phyloP scores from a whole-genome alignment of 53 echinoderm and acorn worm species.

The Arbacia lixula region DNA sequence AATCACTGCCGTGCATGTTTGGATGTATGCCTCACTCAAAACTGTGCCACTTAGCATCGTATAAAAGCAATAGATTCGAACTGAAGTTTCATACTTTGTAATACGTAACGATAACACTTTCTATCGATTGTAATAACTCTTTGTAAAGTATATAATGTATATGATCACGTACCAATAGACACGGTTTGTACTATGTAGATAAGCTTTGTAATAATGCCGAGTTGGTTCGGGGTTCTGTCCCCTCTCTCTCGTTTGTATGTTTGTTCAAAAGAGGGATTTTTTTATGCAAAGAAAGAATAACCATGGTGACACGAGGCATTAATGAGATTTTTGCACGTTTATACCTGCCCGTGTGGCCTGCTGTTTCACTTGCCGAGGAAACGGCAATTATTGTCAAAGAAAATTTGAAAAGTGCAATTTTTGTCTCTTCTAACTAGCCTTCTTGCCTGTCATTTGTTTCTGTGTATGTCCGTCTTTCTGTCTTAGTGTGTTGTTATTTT shows the following conservation, averaged over 20 bases:
- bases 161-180: no score
- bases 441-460: constrained; percentile 42
- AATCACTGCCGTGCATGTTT: no score
- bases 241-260: not conserved
- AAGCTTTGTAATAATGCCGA: no score
- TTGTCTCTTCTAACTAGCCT: constrained; percentile 46
- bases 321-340: constrained; percentile 33
- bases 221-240: no score
- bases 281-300: not conserved
- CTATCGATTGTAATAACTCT: no score
- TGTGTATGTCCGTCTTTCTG: constrained; percentile 12
- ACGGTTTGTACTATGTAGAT: no score
- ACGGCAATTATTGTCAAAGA: constrained; percentile 9
- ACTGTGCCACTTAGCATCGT: constrained; percentile 27
- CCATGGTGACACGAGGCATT: no score
- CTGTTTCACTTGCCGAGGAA: not conserved
- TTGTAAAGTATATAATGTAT: no score
- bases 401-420: constrained; percentile 48
- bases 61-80: constrained; percentile 31
- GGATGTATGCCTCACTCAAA: no score
- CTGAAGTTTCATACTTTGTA: constrained; percentile 28
- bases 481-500: not conserved
- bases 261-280: not conserved
- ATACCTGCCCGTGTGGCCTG: constrained; percentile 35
- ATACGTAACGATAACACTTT: no score